These are phyloP conservation scores for Elysia chlorotica DNA, from an alignment of 1,140 invertebrate genomes.

Conservation along the genomic window DNA sequence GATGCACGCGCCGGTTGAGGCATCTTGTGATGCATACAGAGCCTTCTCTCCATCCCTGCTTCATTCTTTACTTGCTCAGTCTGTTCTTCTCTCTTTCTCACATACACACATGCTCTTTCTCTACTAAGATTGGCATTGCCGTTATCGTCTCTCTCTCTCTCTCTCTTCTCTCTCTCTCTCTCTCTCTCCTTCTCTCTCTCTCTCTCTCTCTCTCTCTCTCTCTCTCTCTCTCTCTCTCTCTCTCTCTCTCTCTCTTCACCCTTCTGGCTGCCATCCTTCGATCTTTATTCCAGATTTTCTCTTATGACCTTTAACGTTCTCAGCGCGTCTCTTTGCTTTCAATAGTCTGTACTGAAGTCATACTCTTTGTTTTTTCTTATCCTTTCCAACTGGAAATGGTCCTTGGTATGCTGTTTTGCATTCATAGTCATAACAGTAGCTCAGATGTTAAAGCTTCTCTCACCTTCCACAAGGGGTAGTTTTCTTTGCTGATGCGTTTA, in stretches of 20 bases:
- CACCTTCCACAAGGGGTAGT: too few species aligned
- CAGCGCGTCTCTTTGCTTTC: background rate
- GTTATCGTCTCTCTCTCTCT: conserved; percentile 2
- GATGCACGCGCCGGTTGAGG: too few species aligned
- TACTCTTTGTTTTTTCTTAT: background rate
- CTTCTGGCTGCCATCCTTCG: background rate
- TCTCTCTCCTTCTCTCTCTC: conserved; percentile 1
- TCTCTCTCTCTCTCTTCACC: background rate
- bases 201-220: conserved; percentile 1
- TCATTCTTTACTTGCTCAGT: too few species aligned
- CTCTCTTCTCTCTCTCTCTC: background rate
- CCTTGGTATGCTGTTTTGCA: background rate
- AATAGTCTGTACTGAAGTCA: background rate
- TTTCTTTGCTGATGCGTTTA: too few species aligned
- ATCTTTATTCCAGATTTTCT: background rate
- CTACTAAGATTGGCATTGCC: conserved; percentile 15
- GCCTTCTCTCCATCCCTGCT: too few species aligned
- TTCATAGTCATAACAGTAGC: background rate
- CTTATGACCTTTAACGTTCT: background rate
- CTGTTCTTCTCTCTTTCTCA: too few species aligned
- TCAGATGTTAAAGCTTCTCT: background rate
- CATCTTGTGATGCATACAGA: too few species aligned
- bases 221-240: conserved; percentile 9
- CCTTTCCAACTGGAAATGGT: background rate
- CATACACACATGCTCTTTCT: too few species aligned